Conservation (phyloP, 2,888 invertebrate genomes). For the Priocnemis perturbator region DNA sequence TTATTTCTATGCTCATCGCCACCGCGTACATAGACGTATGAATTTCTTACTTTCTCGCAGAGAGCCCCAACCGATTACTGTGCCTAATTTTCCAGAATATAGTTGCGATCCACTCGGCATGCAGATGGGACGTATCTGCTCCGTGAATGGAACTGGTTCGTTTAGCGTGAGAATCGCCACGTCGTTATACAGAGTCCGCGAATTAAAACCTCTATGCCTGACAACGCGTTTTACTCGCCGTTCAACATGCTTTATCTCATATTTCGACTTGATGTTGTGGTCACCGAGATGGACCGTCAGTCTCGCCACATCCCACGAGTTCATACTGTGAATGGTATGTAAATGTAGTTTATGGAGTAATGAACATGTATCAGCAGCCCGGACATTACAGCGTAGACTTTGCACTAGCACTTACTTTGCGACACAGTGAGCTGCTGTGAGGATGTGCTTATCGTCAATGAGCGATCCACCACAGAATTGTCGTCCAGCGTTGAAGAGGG, state of each 20-base stretch:
- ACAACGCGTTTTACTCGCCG: slow-evolving; percentile 89
- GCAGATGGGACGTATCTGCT: slow-evolving; percentile 87
- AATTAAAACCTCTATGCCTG: slow-evolving; percentile 89
- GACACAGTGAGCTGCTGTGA: slow-evolving; percentile 93
- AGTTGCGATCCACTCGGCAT: slow-evolving; percentile 80
- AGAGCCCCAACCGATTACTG: slow-evolving; percentile 94
- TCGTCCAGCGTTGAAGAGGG: slow-evolving; percentile 87
- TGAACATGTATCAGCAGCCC: neutral
- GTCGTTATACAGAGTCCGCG: slow-evolving; percentile 90
- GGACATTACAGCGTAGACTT: slow-evolving; percentile 6
- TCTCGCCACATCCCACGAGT: slow-evolving; percentile 90
- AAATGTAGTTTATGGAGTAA: slow-evolving; percentile 2
- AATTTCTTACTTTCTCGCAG: slow-evolving; percentile 82
- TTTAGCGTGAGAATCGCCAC: slow-evolving; percentile 88
- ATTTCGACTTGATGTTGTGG: slow-evolving; percentile 86
- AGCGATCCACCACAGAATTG: slow-evolving; percentile 94
- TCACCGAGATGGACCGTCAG: slow-evolving; percentile 89
- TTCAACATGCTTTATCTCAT: slow-evolving; percentile 86
- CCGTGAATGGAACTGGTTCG: slow-evolving; percentile 84
- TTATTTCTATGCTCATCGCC: neutral
- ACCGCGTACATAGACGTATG: too few relatives aligned
- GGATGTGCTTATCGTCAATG: slow-evolving; percentile 85
- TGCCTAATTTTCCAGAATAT: slow-evolving; percentile 84
- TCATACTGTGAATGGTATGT: slow-evolving; percentile 82
- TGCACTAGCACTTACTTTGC: slow-evolving; percentile 87